A percentile compares a stretch with the other conserved stretches of the same genome.
These are phyloP conservation scores for Zaprionus ornatus DNA, from an alignment of 1,140 invertebrate genomes.

Conservation along the genomic window DNA sequence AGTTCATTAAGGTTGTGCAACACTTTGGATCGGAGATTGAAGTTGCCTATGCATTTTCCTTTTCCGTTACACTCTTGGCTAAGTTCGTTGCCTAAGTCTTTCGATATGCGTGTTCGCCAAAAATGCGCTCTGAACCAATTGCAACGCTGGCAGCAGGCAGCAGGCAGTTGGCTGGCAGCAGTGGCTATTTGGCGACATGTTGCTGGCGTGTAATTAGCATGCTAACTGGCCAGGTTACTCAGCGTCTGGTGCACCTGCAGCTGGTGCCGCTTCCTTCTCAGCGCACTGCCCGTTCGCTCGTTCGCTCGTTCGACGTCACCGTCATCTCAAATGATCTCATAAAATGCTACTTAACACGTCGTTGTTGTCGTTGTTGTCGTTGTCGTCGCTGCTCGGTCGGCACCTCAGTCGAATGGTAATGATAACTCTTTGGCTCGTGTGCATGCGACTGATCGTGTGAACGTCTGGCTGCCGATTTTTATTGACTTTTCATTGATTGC, in stretches of 20 bases:
- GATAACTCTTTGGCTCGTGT: conserved; percentile 61
- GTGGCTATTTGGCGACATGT: conserved; percentile 59
- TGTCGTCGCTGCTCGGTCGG: conserved; percentile 23
- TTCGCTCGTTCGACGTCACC: conserved; percentile 13
- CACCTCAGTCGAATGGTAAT: conserved; percentile 38
- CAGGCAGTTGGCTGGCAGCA: conserved; percentile 4
- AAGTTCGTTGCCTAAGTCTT: conserved; percentile 31
- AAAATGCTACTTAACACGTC: conserved; percentile 69
- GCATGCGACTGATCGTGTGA: conserved; percentile 38
- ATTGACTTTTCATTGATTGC: conserved; percentile 75
- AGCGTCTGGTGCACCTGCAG: conserved; percentile 43
- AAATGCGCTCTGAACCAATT: conserved; percentile 36
- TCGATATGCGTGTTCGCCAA: conserved; percentile 32
- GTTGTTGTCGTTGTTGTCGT: conserved; percentile 41
- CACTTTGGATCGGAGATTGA: conserved; percentile 11
- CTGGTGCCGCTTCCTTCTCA: conserved; percentile 33
- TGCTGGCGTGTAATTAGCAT: conserved; percentile 70
- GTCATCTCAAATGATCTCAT: conserved; percentile 66
- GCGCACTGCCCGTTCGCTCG: background rate
- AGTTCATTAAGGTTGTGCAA: conserved; percentile 11
- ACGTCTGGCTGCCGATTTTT: conserved; percentile 49
- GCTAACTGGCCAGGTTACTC: conserved; percentile 28
- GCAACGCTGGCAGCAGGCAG: conserved; percentile 8
- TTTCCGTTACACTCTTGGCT: background rate
- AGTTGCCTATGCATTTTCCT: conserved; percentile 9